Percentiles rank a stretch among this genome's conserved stretches.
Evolutionary conservation across 2,113 vertebrate species (phyloP).

Genomic region (Saguinus imperator): DNA sequence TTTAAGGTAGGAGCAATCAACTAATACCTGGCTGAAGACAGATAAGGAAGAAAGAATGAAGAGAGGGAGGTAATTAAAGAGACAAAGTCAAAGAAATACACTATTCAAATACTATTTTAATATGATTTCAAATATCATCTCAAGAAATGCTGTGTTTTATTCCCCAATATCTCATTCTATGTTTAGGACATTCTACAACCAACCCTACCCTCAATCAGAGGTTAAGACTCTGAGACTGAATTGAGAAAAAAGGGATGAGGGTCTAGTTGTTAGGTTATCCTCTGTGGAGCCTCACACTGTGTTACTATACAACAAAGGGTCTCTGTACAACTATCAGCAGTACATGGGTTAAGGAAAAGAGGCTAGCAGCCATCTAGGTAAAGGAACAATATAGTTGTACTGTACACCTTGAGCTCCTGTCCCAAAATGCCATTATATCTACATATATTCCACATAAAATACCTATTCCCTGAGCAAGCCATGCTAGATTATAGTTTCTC

Average conservation of each 20-base stretch:
- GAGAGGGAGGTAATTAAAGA: neutral
- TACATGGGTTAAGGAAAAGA: neutral
- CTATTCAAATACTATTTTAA: neutral
- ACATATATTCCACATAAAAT: neutral
- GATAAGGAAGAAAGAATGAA: neutral
- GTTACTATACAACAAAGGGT: neutral
- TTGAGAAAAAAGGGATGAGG: neutral
- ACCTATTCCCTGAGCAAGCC: neutral
- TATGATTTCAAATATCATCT: neutral
- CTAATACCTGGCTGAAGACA: neutral
- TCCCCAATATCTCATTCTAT: neutral
- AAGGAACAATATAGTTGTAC: neutral
- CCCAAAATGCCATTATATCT: neutral
- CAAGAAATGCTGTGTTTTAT: neutral
- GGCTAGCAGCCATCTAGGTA: neutral
- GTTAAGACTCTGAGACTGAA: neutral
- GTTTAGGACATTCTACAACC: neutral
- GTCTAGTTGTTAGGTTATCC: neutral
- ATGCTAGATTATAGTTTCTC: neutral
- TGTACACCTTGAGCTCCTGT: neutral
- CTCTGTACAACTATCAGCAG: neutral
- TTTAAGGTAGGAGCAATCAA: neutral
- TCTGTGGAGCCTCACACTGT: neutral
- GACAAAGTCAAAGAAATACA: neutral
- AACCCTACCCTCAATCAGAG: neutral